Percentiles rank a stretch among this genome's conserved stretches.
phyloP scores from a whole-genome alignment of 1,140 invertebrate genomes.

The Ephestia elutella region DNA sequence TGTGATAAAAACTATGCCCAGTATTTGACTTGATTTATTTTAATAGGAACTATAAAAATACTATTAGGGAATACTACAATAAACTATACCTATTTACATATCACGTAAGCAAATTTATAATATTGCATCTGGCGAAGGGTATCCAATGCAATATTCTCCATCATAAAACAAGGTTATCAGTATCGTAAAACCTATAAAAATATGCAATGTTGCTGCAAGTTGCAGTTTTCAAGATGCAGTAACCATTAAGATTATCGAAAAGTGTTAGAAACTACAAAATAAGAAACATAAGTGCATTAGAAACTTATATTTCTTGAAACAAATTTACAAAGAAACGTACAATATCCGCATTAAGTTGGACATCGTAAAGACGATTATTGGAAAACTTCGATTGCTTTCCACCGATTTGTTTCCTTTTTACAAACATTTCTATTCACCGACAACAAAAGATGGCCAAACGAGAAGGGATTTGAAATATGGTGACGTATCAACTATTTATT shows the following conservation, averaged over 20 bases:
- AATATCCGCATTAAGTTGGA: not conserved
- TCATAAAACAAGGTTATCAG: too few relatives aligned
- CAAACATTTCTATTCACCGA: slow-evolving; percentile 7
- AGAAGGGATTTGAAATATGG: not conserved
- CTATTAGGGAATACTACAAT: too few relatives aligned
- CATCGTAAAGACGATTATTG: slow-evolving; percentile 8
- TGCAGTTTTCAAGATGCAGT: too few relatives aligned
- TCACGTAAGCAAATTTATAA: too few relatives aligned
- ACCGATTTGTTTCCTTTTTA: slow-evolving; percentile 4
- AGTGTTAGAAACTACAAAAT: not conserved
- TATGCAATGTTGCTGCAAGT: too few relatives aligned
- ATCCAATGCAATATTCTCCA: too few relatives aligned
- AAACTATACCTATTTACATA: too few relatives aligned
- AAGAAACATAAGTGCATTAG: not conserved
- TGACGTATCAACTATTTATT: not conserved
- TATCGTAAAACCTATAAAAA: too few relatives aligned
- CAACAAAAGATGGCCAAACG: slow-evolving; percentile 6
- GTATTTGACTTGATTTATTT: too few relatives aligned
- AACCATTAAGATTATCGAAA: not conserved
- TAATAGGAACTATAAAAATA: too few relatives aligned
- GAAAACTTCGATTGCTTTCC: slow-evolving; percentile 9
- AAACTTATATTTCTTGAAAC: not conserved
- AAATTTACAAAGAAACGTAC: not conserved
- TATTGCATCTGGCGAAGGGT: too few relatives aligned
- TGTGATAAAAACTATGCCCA: too few relatives aligned